Conservation (phyloP, 2,113 vertebrate genomes). For the Vulpes vulpes region DNA sequence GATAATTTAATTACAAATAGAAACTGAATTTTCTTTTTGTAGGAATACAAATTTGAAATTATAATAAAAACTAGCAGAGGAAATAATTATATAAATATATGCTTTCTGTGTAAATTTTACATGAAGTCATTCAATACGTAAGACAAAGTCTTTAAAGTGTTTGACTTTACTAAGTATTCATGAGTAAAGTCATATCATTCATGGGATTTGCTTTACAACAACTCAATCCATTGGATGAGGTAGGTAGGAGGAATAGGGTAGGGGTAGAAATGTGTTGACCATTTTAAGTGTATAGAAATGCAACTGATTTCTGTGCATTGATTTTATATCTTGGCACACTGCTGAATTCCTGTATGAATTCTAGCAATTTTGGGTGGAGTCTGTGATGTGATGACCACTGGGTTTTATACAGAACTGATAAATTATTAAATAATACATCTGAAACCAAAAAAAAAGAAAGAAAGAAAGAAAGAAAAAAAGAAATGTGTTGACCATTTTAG, state of each 20-base stretch:
- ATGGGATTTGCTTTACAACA: conserved; percentile 39
- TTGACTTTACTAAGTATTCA: conserved; percentile 35
- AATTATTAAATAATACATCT: no score
- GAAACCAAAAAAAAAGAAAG: no score
- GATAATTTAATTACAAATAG: background rate
- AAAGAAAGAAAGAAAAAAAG: background rate
- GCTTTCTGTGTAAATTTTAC: conserved; percentile 25
- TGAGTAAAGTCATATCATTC: background rate
- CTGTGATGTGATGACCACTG: no score
- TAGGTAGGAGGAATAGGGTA: background rate
- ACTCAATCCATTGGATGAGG: background rate
- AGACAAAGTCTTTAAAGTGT: conserved; percentile 52
- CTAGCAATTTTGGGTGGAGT: no score
- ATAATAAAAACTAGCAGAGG: background rate
- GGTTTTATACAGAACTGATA: no score
- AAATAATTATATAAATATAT: conserved; percentile 55
- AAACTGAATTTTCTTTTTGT: conserved; percentile 29
- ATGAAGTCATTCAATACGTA: background rate
- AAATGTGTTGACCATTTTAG: background rate
- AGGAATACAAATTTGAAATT: conserved; percentile 35
- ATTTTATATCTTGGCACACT: no score
- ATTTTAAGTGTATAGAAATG: background rate
- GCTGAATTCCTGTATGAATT: no score
- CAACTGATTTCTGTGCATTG: no score
- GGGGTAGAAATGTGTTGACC: background rate